A percentile compares a stretch with the other conserved stretches of the same genome.
Evolutionary conservation across 2,113 vertebrate genomes (phyloP).

Genomic region (Malurus cyaneus): DNA sequence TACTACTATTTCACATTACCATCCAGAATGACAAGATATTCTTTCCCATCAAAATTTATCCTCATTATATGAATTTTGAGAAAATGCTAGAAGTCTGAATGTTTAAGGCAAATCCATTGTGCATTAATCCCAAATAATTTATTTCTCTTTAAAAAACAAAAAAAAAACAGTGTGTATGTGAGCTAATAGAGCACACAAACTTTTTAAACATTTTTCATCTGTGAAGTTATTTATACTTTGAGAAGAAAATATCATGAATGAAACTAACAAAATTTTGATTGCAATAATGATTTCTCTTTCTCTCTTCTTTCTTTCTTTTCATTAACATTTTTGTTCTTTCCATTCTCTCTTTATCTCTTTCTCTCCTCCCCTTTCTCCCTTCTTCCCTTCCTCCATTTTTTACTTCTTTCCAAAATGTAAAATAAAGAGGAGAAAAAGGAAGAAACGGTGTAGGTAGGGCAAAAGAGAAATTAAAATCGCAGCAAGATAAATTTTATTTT

Average conservation of each 20-base stretch:
- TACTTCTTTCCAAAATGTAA: background rate
- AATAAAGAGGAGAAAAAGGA: background rate
- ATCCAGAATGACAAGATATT: background rate
- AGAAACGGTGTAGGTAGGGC: rapidly evolving
- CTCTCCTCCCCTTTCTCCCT: rapidly evolving
- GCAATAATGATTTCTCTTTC: background rate
- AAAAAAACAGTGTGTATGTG: background rate
- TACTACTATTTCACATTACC: background rate
- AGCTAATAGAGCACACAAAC: background rate
- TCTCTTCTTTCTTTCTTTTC: background rate
- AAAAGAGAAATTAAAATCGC: background rate
- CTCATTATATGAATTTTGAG: background rate
- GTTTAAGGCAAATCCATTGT: background rate
- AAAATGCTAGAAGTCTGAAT: background rate
- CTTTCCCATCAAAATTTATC: background rate
- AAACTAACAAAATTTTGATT: background rate
- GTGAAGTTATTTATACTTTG: background rate
- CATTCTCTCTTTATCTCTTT: background rate
- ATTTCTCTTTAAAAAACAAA: background rate
- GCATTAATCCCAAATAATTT: background rate
- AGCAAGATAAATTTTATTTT: background rate
- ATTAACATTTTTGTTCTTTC: background rate
- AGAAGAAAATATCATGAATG: background rate
- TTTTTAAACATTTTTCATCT: background rate
- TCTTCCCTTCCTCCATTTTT: background rate